Base-by-base conservation (phyloP, 2,888 invertebrate genomes). In the Tridacna crocea region DNA sequence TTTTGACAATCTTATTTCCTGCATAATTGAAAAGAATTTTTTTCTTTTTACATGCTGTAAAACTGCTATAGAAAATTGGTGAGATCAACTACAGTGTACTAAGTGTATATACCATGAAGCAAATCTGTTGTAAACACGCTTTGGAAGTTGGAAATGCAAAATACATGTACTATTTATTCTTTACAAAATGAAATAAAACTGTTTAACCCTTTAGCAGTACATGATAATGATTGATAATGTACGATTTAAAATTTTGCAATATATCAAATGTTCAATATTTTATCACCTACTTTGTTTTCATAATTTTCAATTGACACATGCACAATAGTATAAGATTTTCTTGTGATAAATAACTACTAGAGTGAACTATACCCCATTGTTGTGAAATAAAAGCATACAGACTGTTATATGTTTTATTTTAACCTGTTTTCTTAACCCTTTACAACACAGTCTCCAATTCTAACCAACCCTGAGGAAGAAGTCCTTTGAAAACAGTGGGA, bases 371-470 rank as follows among this genome's bases (percentile, higher is more conserved):
- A 70, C 58, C 66, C 76, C 61, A 47, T 82, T 82, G 82, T 82
- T 83, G 83, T 83, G 83, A 83, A 83, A 73, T 76, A 83, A 81
- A 70, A 70, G n/a, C 22, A 70, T 70, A 70, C 66, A 15, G 26
- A 36, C 66, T 46, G 68, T 68, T 48, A 76, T 10, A 55, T 19
- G 1, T 19, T 6, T 11, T 19, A 11, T 2, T 55, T 19, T 36
- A 4, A 36, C 36, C 8, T 36, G 36, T 36, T 36, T 36, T 36
- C 2, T 36, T 36, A n/a, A n/a, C n/a, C n/a, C n/a, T n/a, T n/a
- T n/a, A n/a, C n/a, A n/a, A n/a, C n/a, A 13, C 51, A 51, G 15
- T 51, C 51, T 13, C 15, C 15, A 13, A 51, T 51, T 51, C 15
- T 51, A 13, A 51, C 12, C 51, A 13, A 11, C 11, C 51, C 51